phyloP scores from a whole-genome alignment of 2,113 vertebrate species.

The Petromus typicus region DNA sequence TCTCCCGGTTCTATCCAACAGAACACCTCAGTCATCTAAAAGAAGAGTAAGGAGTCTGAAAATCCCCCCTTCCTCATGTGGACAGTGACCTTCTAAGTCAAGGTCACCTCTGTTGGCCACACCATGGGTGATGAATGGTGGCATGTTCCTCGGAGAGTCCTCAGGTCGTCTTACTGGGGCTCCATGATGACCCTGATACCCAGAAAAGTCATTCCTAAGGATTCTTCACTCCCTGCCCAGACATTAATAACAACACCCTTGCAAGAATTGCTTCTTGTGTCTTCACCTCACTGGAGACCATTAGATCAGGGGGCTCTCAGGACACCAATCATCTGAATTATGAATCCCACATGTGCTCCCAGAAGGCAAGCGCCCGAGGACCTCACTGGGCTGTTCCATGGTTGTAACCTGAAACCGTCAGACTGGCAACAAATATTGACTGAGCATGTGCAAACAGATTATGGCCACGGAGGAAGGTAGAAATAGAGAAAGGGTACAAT shows the following conservation, averaged over 20 bases:
- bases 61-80: background rate
- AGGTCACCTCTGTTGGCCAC: background rate
- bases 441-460: background rate
- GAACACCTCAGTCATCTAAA: background rate
- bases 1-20: background rate
- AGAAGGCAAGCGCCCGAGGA: background rate
- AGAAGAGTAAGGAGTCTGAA: background rate
- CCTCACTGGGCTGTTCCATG: background rate
- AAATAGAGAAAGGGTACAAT: background rate
- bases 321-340: background rate
- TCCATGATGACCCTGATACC: background rate
- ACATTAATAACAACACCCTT: background rate
- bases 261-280: background rate
- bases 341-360: background rate
- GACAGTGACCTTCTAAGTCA: background rate
- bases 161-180: background rate
- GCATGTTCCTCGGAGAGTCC: background rate
- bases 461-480: background rate
- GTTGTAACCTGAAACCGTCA: background rate
- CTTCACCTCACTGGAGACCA: rapidly evolving
- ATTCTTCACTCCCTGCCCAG: background rate
- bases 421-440: background rate
- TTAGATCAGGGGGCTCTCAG: background rate
- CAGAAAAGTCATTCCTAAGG: background rate
- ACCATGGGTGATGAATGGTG: no score